These are phyloP conservation scores for Bhutanitis thaidina DNA, from an alignment of 2,888 invertebrate genomes.

Conservation along the genomic window DNA sequence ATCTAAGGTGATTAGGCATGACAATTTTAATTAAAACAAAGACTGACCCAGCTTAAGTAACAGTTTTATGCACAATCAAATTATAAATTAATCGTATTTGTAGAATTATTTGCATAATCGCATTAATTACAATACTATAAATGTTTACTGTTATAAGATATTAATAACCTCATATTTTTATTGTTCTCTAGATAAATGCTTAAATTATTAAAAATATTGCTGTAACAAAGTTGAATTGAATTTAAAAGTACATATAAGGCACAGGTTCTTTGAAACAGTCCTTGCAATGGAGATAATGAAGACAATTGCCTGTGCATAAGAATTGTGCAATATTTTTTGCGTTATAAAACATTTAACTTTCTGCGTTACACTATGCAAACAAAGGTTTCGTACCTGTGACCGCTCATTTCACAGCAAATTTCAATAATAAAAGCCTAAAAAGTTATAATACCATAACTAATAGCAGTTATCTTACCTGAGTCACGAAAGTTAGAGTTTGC, in stretches of 20 bases:
- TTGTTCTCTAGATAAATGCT: background rate
- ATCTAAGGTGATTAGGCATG: background rate
- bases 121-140: background rate
- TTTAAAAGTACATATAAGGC: background rate
- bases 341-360: conserved; percentile 51
- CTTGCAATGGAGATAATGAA: conserved; percentile 22
- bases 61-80: background rate
- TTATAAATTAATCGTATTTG: background rate
- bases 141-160: background rate
- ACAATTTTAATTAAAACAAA: background rate
- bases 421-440: conserved; percentile 1
- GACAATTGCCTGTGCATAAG: conserved; percentile 51
- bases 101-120: background rate
- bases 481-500: conserved; percentile 3
- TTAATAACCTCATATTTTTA: background rate
- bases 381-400: conserved; percentile 60
- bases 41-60: background rate
- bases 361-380: conserved; percentile 40
- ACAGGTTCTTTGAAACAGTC: background rate
- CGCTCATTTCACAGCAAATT: conserved; percentile 25
- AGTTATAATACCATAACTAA: too few relatives aligned
- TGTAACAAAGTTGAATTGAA: background rate
- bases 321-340: conserved; percentile 52
- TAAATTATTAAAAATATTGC: conserved; percentile 16
- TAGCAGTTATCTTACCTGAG: conserved; percentile 1